Evolutionary conservation across 1,140 invertebrate genomes (phyloP).

Genomic region (Telenomus remus): DNA sequence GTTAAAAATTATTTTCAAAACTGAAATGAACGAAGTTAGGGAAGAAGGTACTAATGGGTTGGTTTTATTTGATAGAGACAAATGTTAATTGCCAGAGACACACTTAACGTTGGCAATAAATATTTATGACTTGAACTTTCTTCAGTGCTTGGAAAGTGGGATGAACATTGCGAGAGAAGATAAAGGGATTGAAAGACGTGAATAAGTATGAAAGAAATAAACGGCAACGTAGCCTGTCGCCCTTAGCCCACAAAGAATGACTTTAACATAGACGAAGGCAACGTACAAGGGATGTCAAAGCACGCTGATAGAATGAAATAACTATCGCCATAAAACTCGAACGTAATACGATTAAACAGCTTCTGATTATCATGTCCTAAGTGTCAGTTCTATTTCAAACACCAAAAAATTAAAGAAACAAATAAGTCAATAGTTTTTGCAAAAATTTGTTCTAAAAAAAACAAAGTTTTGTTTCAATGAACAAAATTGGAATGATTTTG

Average conservation of each 20-base stretch:
- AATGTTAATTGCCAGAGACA: neutral
- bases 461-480: no score
- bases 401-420: no score
- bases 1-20: no score
- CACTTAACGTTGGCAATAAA: slow-evolving; percentile 18
- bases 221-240: slow-evolving; percentile 37
- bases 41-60: no score
- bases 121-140: slow-evolving; percentile 26
- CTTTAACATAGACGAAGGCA: slow-evolving; percentile 50
- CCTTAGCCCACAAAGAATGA: slow-evolving; percentile 49
- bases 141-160: slow-evolving; percentile 30
- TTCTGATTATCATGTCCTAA: slow-evolving; percentile 65
- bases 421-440: no score
- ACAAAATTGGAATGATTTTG: no score
- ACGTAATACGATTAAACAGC: slow-evolving; percentile 75
- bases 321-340: slow-evolving; percentile 75
- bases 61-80: no score
- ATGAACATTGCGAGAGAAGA: slow-evolving; percentile 38
- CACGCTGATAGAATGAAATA: slow-evolving; percentile 57
- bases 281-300: slow-evolving; percentile 56
- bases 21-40: no score
- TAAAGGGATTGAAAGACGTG: slow-evolving; percentile 44
- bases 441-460: no score
- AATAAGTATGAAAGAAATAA: slow-evolving; percentile 57
- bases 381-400: slow-evolving; percentile 2